Base-by-base conservation (phyloP, 2,797 vertebrate genomes). In the Tolypeutes matacus region DNA sequence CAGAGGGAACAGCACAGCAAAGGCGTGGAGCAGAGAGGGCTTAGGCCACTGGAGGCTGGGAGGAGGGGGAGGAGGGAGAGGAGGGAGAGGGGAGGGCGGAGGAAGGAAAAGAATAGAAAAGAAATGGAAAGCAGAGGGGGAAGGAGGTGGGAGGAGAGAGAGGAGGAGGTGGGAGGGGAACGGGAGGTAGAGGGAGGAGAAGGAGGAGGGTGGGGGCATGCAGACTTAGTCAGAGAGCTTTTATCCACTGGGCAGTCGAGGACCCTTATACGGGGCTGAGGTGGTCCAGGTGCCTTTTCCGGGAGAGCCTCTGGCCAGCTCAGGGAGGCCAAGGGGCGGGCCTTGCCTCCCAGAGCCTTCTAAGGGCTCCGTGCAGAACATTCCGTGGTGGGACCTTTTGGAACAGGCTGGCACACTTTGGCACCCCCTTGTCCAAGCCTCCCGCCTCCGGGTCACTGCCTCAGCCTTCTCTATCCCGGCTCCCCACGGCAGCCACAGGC, bases 301-400 rank as follows among this genome's bases (percentile, higher is more conserved):
- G 67, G 73, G 60, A 78, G 64, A 36, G 11, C 21, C 2, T 49
- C 1, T 58, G 14, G 15, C 34, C 60, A 25, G 34, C 62, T 81
- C 5, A 17, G 11, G n/a, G 60, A 73, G 81, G 60, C 53, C 7
- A 46, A 34, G 75, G 39, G 18, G 14, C 46, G n/a, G 85, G 39
- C 82, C 76, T 67, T 0, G 2, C 69, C 49, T 62, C 25, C 65
- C 75, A 58, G 64, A n/a, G 31, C 76, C 90, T 70, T 84, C 89
- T 72, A 76, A 78, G 77, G 77, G 36, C 29, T 70, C 60, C 4
- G 0, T 1, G 31, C 23, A 70, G 42, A 91, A 75, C 96, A 93
- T 96, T 96, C 95, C 91, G 13, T 0, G 15, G 21, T 1, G 0
- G 21, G 46, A 51, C 78, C 83, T 95, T 86, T 75, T 72, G 96